Conservation (phyloP, 2,113 vertebrate species). For the Pterophyllum scalare region DNA sequence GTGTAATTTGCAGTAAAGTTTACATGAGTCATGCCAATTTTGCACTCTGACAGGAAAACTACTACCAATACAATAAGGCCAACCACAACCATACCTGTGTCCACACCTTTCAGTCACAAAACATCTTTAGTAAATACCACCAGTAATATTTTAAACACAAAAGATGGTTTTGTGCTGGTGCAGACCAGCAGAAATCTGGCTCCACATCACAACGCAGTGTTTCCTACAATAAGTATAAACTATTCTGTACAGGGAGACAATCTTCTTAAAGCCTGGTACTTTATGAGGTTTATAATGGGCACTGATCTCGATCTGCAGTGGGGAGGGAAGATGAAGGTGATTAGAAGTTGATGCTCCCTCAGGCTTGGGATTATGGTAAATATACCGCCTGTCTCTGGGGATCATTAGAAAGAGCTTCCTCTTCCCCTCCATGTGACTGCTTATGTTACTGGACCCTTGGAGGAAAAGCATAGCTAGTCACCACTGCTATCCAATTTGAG, state of each 20-base stretch:
- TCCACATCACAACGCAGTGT: constrained; percentile 6
- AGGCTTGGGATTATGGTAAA: constrained; percentile 80
- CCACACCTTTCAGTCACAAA: neutral
- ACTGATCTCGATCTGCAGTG: constrained; percentile 73
- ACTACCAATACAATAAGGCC: neutral
- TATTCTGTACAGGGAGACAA: constrained; percentile 27
- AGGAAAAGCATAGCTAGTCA: constrained; percentile 38
- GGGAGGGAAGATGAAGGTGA: constrained; percentile 72
- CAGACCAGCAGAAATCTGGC: neutral
- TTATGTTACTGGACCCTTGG: constrained; percentile 52
- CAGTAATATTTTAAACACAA: neutral
- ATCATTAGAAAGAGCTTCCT: constrained; percentile 73
- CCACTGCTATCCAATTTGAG: constrained; percentile 15
- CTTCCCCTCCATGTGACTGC: constrained; percentile 62
- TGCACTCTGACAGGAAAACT: neutral
- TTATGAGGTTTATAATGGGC: constrained; percentile 69
- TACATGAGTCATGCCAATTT: neutral
- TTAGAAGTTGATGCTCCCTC: constrained; percentile 75
- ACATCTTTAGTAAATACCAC: neutral
- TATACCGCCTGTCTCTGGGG: constrained; percentile 64
- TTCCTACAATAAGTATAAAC: constrained; percentile 19
- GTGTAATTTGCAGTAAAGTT: neutral
- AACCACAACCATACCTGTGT: neutral
- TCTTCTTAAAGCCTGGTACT: constrained; percentile 61
- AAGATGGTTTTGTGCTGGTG: neutral